A percentile compares a stretch with the other conserved stretches of the same genome.
phyloP scores from a whole-genome alignment of 2,797 vertebrate species.

The Galagoides demidoff region DNA sequence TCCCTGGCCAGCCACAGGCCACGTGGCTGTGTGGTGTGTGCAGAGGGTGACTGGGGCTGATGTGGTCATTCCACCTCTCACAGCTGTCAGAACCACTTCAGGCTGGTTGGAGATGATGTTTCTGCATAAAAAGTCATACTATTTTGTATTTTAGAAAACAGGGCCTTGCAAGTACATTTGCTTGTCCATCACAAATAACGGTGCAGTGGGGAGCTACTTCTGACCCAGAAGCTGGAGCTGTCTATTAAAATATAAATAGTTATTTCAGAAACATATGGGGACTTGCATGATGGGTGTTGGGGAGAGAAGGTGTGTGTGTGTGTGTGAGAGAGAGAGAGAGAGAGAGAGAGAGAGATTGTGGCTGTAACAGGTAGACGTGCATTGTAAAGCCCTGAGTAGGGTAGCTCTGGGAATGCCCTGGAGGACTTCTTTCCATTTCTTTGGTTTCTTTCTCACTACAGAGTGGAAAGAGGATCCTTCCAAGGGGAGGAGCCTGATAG shows the following conservation, averaged over 20 bases:
- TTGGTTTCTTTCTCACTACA: not conserved
- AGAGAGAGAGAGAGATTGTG: not conserved
- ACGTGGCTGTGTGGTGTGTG: too few species aligned
- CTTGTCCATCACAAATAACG: not conserved
- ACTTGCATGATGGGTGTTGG: not conserved
- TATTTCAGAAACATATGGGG: not conserved
- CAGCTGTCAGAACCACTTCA: not conserved
- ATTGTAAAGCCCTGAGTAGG: not conserved
- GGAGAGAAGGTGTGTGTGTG: not conserved
- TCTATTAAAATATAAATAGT: constrained; percentile 13
- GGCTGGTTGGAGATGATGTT: not conserved
- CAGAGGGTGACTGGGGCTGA: too few species aligned
- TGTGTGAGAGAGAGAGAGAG: not conserved
- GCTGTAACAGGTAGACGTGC: not conserved
- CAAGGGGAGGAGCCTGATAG: not conserved
- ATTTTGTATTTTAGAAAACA: not conserved
- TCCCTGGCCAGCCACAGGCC: not conserved
- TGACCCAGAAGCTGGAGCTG: not conserved
- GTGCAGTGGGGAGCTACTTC: not conserved
- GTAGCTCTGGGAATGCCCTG: too few species aligned
- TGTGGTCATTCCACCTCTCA: not conserved
- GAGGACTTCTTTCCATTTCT: not conserved
- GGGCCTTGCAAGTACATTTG: not conserved
- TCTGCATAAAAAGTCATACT: not conserved
- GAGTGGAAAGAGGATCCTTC: not conserved